Base-by-base conservation (phyloP, 2,888 invertebrate genomes). In the Biston stratarius region DNA sequence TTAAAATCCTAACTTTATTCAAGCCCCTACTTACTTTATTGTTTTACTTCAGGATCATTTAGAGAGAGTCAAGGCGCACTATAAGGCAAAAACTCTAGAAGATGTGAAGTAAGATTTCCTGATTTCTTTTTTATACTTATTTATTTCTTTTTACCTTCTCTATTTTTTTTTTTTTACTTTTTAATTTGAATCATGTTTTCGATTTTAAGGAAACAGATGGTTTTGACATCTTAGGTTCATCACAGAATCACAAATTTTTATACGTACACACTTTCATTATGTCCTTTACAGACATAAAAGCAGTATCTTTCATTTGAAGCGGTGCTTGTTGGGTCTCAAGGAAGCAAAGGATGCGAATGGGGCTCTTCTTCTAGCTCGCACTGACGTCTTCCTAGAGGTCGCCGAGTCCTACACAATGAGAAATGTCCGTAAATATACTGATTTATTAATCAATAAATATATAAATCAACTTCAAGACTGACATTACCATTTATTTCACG, bases 391-490 rank as follows among this genome's bases (percentile, higher is more conserved):
- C 69, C 72, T 92, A 40, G 88, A 91, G 65, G 82, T 91, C 5
- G 90, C 92, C 45, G 88, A 88, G 8, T 86, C 85, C 64, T 92
- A 92, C 63, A 77, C 87, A 36, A 89, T 90, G 87, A 86, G 92
- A 53, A 91, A 91, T 70, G 91, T 92, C 49, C 74, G 87, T 78
- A 44, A 12, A 14, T 52, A 6, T n/a, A 24, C 1, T 24, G 24
- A 2, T 24, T 24, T 24, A 24, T 24, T 24, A 24, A 24, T 24
- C 3, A 42, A 42, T 42, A 42, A 36, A 36, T 36, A 36, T 36
- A 36, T 36, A 36, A 36, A 36, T 36, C 5, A 36, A 6, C 5
- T 36, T 36, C 36, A 36, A 36, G 42, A 42, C 42, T 42, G 11
- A 10, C 42, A 8, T 42, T 10, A 6, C 2, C 42, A 8, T 8